phyloP scores from a whole-genome alignment of 2,113 vertebrate species.

The Furnarius figulus region DNA sequence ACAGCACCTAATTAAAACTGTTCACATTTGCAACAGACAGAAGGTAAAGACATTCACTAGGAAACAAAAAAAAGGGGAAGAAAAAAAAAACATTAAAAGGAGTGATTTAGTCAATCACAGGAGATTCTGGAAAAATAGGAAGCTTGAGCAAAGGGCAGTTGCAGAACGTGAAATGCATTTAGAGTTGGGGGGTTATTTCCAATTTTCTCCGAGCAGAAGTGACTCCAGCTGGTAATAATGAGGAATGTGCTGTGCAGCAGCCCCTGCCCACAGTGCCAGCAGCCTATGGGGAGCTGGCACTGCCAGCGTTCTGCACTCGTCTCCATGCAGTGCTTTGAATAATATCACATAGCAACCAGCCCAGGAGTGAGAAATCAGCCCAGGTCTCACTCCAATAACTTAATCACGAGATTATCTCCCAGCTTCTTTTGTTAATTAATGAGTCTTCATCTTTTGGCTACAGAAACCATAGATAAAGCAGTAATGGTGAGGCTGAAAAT shows the following conservation, averaged over 20 bases:
- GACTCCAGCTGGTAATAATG: neutral
- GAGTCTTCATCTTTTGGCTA: neutral
- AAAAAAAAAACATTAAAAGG: neutral
- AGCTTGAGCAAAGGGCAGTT: slow-evolving; percentile 1
- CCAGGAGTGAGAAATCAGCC: slow-evolving; percentile 9
- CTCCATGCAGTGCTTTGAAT: neutral
- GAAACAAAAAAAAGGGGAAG: neutral
- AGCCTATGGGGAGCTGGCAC: slow-evolving; percentile 10
- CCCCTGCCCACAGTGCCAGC: neutral
- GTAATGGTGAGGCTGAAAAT: neutral
- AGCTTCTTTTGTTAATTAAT: slow-evolving; percentile 20
- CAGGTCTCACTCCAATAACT: neutral
- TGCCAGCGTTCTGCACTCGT: neutral
- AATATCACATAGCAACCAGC: slow-evolving; percentile 46
- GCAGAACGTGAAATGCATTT: neutral
- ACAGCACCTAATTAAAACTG: slow-evolving; percentile 65
- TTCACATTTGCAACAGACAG: slow-evolving; percentile 65
- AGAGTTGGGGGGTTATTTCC: neutral
- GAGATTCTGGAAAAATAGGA: slow-evolving; percentile 26
- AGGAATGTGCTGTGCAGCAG: neutral
- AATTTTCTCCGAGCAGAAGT: neutral
- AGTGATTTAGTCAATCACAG: slow-evolving; percentile 21
- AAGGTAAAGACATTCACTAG: slow-evolving; percentile 52
- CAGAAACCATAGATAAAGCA: neutral
- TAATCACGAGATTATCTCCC: neutral